These are phyloP conservation scores for Drosophila bocqueti DNA, from an alignment of 1,140 invertebrate genomes.

Conservation along the genomic window DNA sequence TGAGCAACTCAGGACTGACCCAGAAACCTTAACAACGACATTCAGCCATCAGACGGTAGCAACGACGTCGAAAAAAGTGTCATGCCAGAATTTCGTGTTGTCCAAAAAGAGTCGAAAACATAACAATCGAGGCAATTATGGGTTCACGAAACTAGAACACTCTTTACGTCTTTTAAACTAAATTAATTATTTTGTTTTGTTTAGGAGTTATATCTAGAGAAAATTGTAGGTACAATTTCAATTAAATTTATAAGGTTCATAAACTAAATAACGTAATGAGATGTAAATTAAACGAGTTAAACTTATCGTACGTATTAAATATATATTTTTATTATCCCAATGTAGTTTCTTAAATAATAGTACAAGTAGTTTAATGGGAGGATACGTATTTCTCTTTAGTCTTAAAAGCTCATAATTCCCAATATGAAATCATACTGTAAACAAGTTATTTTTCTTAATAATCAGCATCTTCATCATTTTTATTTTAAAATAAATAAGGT, in stretches of 20 bases:
- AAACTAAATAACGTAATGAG: background rate
- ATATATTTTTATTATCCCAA: too few species aligned
- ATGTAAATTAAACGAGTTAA: background rate
- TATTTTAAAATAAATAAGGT: too few species aligned
- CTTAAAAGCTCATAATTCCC: too few species aligned
- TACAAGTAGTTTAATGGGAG: too few species aligned
- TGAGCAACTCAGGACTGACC: constrained; percentile 66
- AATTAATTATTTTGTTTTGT: background rate
- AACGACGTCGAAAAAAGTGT: constrained; percentile 58
- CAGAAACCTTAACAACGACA: constrained; percentile 67
- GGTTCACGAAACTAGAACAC: constrained; percentile 31
- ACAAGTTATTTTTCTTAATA: too few species aligned
- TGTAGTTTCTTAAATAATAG: too few species aligned
- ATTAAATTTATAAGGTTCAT: background rate
- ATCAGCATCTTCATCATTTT: too few species aligned
- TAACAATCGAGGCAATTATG: background rate
- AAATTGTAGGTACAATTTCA: background rate
- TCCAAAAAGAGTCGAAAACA: constrained; percentile 32
- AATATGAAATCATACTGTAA: too few species aligned
- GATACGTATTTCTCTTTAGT: too few species aligned
- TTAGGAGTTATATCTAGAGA: background rate
- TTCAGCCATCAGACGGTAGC: constrained; percentile 26
- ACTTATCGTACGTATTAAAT: background rate
- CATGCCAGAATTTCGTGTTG: constrained; percentile 66
- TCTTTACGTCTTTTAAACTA: constrained; percentile 17